A percentile compares a stretch with the other conserved stretches of the same genome.
These are phyloP conservation scores for Gila orcuttii DNA, from an alignment of 2,113 vertebrate species.

Conservation along the genomic window DNA sequence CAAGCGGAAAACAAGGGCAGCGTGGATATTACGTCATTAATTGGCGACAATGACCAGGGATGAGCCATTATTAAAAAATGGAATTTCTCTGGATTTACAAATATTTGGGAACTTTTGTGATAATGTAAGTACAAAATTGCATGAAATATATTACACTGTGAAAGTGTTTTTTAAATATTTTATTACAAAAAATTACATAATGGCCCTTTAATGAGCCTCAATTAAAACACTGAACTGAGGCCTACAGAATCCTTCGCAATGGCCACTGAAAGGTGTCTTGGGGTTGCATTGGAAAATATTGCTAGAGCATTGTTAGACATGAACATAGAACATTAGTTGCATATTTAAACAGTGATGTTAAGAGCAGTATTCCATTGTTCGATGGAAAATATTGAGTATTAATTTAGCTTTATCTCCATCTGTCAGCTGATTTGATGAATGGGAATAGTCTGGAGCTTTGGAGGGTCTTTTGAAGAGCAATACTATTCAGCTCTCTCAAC, in stretches of 20 bases:
- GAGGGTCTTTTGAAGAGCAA: conserved; percentile 23
- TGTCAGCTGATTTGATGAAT: conserved; percentile 13
- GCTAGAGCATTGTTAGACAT: neutral
- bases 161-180: too few species aligned
- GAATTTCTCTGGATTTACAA: too few species aligned
- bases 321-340: neutral
- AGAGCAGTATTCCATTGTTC: neutral
- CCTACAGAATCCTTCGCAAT: neutral
- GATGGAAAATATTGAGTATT: neutral
- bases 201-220: too few species aligned
- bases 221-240: neutral
- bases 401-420: conserved; percentile 12
- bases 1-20: too few species aligned
- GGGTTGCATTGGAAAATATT: neutral
- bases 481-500: conserved; percentile 9
- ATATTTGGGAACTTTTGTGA: too few species aligned
- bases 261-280: neutral
- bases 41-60: too few species aligned
- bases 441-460: conserved; percentile 5
- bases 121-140: too few species aligned
- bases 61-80: too few species aligned
- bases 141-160: too few species aligned
- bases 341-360: neutral
- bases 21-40: too few species aligned
- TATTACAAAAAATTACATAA: too few species aligned